Conservation (phyloP, 2,113 vertebrate species). For the Capricornis sumatraensis region DNA sequence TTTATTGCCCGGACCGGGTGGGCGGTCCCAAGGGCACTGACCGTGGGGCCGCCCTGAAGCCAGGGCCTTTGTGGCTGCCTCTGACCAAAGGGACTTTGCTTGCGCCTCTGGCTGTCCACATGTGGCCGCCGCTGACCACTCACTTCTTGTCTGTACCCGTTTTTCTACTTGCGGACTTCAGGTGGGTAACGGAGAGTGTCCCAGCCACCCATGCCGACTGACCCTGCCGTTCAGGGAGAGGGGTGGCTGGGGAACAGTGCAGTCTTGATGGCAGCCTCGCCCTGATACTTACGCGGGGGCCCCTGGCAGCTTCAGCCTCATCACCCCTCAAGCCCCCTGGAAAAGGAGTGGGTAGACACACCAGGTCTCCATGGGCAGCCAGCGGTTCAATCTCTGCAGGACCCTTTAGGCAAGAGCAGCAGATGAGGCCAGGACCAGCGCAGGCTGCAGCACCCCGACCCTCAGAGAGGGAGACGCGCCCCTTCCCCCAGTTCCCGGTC, state of each 20-base stretch:
- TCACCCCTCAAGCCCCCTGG: neutral
- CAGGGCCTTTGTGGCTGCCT: conserved; percentile 55
- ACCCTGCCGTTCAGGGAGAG: neutral
- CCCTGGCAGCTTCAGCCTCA: neutral
- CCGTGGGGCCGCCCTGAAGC: conserved; percentile 11
- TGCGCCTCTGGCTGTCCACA: conserved; percentile 40
- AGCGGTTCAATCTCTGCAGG: neutral
- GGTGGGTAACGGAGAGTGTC: conserved; percentile 2
- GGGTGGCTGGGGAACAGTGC: neutral
- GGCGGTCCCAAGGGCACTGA: conserved; percentile 32
- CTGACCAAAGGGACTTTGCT: conserved; percentile 66
- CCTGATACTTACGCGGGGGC: neutral
- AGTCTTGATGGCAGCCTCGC: neutral
- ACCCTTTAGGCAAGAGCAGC: neutral
- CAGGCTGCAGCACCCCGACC: neutral
- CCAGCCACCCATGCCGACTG: neutral
- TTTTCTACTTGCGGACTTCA: conserved; percentile 37
- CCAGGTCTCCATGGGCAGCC: neutral
- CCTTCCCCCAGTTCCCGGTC: neutral
- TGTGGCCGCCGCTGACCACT: conserved; percentile 37
- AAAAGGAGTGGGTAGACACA: conserved; percentile 4
- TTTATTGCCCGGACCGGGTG: conserved; percentile 76
- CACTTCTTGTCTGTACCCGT: neutral
- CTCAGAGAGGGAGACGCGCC: too few relatives aligned
- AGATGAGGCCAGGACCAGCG: neutral